A percentile compares a stretch with the other conserved stretches of the same genome.
Evolutionary conservation across 2,797 vertebrate genomes (phyloP).

Genomic region (Dendrocincla tyrannina): DNA sequence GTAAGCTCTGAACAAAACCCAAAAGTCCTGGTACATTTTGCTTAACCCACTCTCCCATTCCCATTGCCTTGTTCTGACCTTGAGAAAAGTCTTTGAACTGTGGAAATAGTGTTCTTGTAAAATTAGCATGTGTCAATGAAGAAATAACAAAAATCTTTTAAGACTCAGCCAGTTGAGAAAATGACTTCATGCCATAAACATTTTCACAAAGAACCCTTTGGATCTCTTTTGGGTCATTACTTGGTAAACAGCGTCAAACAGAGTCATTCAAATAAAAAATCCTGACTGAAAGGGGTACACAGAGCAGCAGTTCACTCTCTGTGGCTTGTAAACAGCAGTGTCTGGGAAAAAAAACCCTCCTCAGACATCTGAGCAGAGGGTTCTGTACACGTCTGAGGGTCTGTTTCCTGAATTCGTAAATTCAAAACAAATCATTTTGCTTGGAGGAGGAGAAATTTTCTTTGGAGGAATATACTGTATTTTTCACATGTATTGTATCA

Average conservation of each 20-base stretch:
- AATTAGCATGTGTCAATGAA: conserved; percentile 34
- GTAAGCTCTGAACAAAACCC: neutral
- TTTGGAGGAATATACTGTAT: neutral
- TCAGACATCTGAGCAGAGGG: neutral
- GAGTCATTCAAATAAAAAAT: conserved; percentile 41
- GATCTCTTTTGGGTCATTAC: conserved; percentile 50
- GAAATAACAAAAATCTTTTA: conserved; percentile 25
- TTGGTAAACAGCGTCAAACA: conserved; percentile 61
- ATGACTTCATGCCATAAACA: conserved; percentile 21
- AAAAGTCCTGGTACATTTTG: neutral
- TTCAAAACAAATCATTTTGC: neutral
- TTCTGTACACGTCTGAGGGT: neutral
- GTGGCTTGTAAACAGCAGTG: neutral
- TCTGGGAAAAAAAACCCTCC: neutral
- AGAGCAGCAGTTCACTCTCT: neutral
- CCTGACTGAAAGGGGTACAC: neutral
- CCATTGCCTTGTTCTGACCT: neutral
- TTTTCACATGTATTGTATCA: neutral
- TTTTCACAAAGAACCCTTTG: conserved; percentile 59
- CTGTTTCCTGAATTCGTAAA: neutral
- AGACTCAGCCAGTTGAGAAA: conserved; percentile 1
- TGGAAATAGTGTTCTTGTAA: conserved; percentile 4
- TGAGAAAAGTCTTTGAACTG: neutral
- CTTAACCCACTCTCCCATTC: neutral
- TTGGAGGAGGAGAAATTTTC: neutral